Conservation (phyloP, 2,888 invertebrate genomes). For the Temnothorax rugatulus region DNA sequence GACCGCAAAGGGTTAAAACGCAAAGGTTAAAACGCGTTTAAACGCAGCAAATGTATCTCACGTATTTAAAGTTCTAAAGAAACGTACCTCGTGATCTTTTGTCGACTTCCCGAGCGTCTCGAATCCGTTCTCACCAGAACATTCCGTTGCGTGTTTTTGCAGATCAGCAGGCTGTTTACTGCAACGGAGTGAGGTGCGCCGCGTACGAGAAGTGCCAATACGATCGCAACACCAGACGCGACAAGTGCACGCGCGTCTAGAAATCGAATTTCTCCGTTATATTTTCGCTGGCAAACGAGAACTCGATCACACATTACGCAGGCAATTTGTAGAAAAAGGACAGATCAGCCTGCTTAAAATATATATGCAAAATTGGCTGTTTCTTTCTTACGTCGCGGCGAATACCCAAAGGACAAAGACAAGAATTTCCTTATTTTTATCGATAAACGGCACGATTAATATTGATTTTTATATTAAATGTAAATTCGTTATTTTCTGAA, state of each 20-base stretch:
- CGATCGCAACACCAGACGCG: constrained; percentile 89
- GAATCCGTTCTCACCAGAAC: background rate
- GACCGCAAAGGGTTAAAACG: background rate
- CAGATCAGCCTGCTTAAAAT: background rate
- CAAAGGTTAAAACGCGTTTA: background rate
- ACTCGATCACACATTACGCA: background rate
- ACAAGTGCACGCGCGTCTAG: constrained; percentile 89
- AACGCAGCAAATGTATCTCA: too few species aligned
- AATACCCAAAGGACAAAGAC: too few species aligned
- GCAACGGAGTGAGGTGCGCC: constrained; percentile 91
- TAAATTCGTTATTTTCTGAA: too few species aligned
- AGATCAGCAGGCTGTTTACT: constrained; percentile 88
- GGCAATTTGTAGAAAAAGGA: background rate
- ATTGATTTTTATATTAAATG: too few species aligned
- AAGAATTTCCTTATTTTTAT: too few species aligned
- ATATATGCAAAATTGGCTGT: background rate
- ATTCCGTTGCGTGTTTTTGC: constrained; percentile 56
- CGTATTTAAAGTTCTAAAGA: background rate
- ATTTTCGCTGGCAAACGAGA: background rate
- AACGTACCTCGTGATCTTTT: background rate
- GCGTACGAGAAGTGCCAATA: constrained; percentile 90
- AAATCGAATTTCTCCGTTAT: background rate
- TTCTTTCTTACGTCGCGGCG: too few species aligned
- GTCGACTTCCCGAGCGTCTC: background rate
- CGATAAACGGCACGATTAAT: too few species aligned